Evolutionary conservation across 2,888 invertebrate genomes (phyloP).

Genomic region (Andricus curvator): DNA sequence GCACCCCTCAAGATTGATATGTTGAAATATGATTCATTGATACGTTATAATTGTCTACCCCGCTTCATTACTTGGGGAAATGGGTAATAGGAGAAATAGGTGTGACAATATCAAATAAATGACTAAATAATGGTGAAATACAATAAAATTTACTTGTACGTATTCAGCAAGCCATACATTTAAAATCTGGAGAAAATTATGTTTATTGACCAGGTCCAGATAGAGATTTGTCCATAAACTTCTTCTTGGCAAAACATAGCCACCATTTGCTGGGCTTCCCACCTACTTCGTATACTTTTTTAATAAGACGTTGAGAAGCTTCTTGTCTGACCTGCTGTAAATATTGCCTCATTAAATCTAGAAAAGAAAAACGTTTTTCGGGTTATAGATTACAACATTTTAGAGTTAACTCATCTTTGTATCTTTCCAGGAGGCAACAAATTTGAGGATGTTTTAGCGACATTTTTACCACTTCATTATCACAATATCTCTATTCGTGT

Average conservation of each 20-base stretch:
- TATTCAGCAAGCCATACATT: neutral
- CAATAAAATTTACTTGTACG: neutral
- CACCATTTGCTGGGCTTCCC: slow-evolving; percentile 99
- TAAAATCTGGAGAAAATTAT: neutral
- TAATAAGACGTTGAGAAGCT: slow-evolving; percentile 93
- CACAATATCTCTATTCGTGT: no score
- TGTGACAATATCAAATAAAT: neutral
- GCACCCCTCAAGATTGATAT: no score
- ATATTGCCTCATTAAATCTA: slow-evolving; percentile 95
- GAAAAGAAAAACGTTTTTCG: neutral
- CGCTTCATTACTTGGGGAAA: no score
- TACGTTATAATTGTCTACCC: no score
- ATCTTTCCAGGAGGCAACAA: no score
- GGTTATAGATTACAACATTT: neutral
- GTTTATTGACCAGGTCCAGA: slow-evolving; percentile 90
- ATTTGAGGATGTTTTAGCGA: no score
- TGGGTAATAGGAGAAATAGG: neutral
- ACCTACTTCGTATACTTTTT: slow-evolving; percentile 89
- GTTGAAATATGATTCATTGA: no score
- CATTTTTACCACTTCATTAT: no score
- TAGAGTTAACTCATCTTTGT: no score
- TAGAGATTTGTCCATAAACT: slow-evolving; percentile 99
- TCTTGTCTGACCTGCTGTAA: slow-evolving; percentile 97
- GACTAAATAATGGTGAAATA: neutral
- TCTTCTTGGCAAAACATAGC: slow-evolving; percentile 99